Percentiles rank a stretch among this genome's conserved stretches.
Conservation (phyloP, 1,140 invertebrate genomes). For the Drosophila albomicans region DNA sequence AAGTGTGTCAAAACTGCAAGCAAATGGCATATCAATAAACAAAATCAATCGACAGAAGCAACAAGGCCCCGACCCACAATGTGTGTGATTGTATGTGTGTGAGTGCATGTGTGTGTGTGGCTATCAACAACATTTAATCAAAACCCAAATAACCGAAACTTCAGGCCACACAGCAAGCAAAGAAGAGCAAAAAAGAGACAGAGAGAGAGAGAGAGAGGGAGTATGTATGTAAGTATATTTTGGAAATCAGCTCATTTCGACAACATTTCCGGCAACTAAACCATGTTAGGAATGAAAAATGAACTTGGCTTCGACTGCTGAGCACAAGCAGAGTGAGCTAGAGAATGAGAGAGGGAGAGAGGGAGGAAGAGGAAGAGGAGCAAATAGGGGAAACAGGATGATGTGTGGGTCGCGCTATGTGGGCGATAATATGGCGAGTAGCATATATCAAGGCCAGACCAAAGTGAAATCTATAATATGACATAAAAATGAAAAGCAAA, state of each 20-base stretch:
- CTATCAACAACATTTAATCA: conserved; percentile 75
- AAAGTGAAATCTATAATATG: conserved; percentile 75
- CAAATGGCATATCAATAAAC: conserved; percentile 56
- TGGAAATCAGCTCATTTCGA: conserved; percentile 71
- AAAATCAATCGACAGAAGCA: conserved; percentile 54
- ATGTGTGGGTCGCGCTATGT: conserved; percentile 5
- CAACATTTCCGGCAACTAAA: conserved; percentile 79
- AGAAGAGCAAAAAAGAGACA: neutral
- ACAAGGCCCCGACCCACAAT: conserved; percentile 10
- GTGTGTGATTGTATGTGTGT: neutral
- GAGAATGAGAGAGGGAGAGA: neutral
- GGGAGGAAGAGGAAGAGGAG: neutral
- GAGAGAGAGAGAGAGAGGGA: neutral
- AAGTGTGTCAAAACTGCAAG: conserved; percentile 33
- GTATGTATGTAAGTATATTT: conserved; percentile 57
- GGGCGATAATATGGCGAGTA: conserved; percentile 35
- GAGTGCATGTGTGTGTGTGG: conserved; percentile 9
- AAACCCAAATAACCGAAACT: conserved; percentile 55
- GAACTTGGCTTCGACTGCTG: conserved; percentile 50
- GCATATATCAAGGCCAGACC: conserved; percentile 17
- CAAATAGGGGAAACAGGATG: conserved; percentile 3
- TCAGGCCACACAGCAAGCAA: conserved; percentile 15
- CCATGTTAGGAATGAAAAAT: conserved; percentile 81
- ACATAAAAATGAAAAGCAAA: conserved; percentile 81
- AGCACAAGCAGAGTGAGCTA: neutral